A percentile compares a stretch with the other conserved stretches of the same genome.
These are phyloP conservation scores for Ladona fulva DNA, from an alignment of 1,140 invertebrate species.

Conservation along the genomic window DNA sequence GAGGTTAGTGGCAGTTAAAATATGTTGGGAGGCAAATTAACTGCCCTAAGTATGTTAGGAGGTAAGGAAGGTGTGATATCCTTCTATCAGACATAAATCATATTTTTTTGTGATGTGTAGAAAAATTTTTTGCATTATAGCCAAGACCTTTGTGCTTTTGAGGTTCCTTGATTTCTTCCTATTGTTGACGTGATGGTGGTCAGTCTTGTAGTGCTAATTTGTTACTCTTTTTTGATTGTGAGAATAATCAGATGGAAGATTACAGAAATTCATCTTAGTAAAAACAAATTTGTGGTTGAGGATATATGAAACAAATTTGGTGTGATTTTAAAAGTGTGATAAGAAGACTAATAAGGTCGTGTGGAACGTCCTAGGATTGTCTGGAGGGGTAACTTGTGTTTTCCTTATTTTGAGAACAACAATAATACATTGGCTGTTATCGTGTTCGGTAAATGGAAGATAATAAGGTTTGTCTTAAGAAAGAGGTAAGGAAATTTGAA, in stretches of 20 bases:
- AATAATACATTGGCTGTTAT: background rate
- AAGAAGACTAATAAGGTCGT: constrained; percentile 6
- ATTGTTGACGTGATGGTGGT: constrained; percentile 8
- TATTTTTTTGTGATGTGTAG: constrained; percentile 10
- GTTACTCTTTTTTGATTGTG: constrained; percentile 6
- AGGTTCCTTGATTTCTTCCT: constrained; percentile 9
- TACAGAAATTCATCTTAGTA: background rate
- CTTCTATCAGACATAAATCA: background rate
- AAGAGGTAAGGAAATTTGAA: background rate
- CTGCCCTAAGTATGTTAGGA: constrained; percentile 4
- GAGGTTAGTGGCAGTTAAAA: background rate
- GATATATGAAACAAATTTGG: constrained; percentile 7
- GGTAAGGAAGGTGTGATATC: background rate
- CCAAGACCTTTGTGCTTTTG: constrained; percentile 6
- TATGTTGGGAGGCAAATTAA: background rate
- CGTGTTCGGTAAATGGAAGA: constrained; percentile 3
- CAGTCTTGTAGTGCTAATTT: background rate
- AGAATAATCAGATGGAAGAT: background rate
- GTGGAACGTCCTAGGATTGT: constrained; percentile 2
- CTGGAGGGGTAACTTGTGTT: constrained; percentile 3
- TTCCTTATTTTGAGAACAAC: constrained; percentile 2
- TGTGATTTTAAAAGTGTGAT: constrained; percentile 10
- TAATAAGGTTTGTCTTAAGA: background rate
- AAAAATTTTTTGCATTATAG: background rate
- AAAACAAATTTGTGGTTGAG: background rate